Evolutionary conservation across 1,140 invertebrate species (phyloP), one percentile per base, ranked within the genome.

Genomic region (Drosophila aff.): DNA sequence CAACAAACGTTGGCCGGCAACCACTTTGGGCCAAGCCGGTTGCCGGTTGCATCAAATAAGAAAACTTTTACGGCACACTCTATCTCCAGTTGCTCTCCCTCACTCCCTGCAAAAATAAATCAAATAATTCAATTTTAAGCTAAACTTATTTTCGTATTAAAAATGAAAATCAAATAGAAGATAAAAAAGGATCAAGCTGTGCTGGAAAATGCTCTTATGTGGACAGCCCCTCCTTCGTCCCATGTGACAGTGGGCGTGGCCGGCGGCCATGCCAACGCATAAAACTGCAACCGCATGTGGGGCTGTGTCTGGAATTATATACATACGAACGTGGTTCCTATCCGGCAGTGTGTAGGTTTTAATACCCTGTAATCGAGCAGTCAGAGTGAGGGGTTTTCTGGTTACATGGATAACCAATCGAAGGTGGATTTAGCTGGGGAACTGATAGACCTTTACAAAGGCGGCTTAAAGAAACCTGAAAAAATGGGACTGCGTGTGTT

Each of bases 91-190:
- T 16, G 36, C 43, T 11, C 23, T 11, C 15, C 53, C 59, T 53
- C 52, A 61, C 71, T 63, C 55, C 55, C 74, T 75, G 66, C 59
- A 58, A 85, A 90, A 90, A 90, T 90, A 90, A 90, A 90, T 90
- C 85, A 90, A 90, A 90, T 90, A 90, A 90, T 90, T 90, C 85
- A 90, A 90, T 90, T 90, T 90, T 91, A 90, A 90, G 85, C 86
- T 91, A 90, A 90, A 90, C 85, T 90, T 90, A 90, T 90, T 90
- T 90, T 90, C 81, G 86, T 91, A 90, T 90, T 90, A 90, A 90
- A 90, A 90, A 90, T 90, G 85, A 90, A 91, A 90, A 90, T 90
- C 85, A 90, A 90, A 90, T 90, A 90, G 67, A 85, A 90, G 86
- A 91, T 91, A 90, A 90, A 90, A 90, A 90, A 90, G 85, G 86